Evolutionary conservation across 1,140 invertebrate genomes (phyloP).

Genomic region (Heliconius hewitsoni): DNA sequence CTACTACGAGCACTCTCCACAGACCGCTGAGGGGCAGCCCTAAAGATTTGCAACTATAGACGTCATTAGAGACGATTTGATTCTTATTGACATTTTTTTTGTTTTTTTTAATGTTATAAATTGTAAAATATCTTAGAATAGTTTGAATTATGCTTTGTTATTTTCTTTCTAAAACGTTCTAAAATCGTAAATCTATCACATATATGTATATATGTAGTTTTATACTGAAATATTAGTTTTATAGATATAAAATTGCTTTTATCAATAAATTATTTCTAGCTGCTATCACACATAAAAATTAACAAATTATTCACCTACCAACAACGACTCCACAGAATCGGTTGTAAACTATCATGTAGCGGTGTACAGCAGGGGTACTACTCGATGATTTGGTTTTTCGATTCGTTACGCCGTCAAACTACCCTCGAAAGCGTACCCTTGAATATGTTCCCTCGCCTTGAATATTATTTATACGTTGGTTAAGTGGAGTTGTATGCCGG

Average conservation of each 20-base stretch:
- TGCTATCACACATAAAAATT: too few relatives aligned
- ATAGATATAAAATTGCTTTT: not conserved
- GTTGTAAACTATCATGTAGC: constrained; percentile 75
- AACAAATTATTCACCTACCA: not conserved
- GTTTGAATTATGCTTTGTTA: not conserved
- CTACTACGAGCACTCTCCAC: constrained; percentile 70
- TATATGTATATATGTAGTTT: not conserved
- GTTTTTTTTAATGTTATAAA: not conserved
- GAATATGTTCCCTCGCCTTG: constrained; percentile 79
- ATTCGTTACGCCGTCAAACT: constrained; percentile 81
- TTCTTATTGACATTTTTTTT: not conserved
- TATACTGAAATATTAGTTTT: not conserved
- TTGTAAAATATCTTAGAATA: not conserved
- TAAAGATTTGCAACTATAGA: constrained; percentile 48
- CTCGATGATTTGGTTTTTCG: constrained; percentile 82
- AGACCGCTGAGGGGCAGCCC: constrained; percentile 78
- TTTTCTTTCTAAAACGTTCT: not conserved
- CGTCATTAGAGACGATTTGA: not conserved
- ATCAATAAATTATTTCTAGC: too few relatives aligned
- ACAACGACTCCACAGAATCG: constrained; percentile 52
- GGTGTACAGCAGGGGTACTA: constrained; percentile 76
- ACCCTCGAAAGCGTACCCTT: constrained; percentile 75
- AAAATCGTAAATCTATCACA: not conserved
- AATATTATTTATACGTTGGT: constrained; percentile 81
- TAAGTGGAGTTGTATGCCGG: constrained; percentile 76